Evolutionary conservation across 2,797 vertebrate species (phyloP), one percentile per base, ranked within the genome.

Genomic region (Scarus forsteni): DNA sequence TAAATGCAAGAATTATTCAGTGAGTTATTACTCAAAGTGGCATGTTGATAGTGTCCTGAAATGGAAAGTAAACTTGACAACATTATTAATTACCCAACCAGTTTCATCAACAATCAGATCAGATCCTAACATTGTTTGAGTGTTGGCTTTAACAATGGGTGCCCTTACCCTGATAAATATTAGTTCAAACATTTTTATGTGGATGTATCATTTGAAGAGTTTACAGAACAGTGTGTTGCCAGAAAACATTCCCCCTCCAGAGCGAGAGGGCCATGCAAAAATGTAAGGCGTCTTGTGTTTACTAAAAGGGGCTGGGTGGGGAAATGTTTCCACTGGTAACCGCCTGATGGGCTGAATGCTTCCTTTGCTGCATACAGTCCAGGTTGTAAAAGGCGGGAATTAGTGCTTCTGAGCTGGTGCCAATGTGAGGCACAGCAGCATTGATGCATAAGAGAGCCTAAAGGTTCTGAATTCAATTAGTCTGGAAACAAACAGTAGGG

Each of bases 271-370:
- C 39, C n/a, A 48, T 58, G 60, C 51, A 69, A 40, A 59, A 57
- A 61, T 75, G 64, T 73, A 63, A 59, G 65, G 77, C 80, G 65
- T 77, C 75, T 46, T 8, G 27, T 86, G 89, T 92, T 93, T 91
- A 92, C 80, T 73, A 50, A 89, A 65, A 75, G 79, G 75, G 73
- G 66, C 63, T 71, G 75, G 77, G 87, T 40, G 76, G 81, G 73
- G 63, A 55, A 77, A 68, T 77, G 67, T 93, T 93, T 92, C 91
- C 88, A 80, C 85, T 85, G 81, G 66, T 85, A 85, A 90, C 88
- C 86, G 77, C 66, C 69, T 72, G 76, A 77, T 68, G 67, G 60
- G 77, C 82, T 89, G 80, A 86, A 89, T 79, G 85, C 78, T 83
- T 77, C 64, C 71, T 74, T 86, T 85, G 80, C 72, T 73, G 59